These are phyloP conservation scores for Drosophila pseudoananassae DNA, from an alignment of 1,140 invertebrate genomes.

Conservation along the genomic window DNA sequence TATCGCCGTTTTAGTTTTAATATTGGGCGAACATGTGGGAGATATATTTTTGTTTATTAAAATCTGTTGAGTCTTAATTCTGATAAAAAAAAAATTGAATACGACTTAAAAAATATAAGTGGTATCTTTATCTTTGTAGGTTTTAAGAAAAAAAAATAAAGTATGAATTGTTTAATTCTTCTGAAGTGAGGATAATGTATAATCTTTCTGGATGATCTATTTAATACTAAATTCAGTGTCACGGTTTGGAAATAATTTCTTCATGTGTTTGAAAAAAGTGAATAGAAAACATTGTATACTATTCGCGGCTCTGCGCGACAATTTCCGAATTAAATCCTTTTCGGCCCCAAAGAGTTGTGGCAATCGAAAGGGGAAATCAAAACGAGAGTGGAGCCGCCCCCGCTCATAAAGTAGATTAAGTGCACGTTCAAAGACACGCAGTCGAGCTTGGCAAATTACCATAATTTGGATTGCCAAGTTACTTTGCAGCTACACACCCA, in stretches of 20 bases:
- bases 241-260: background rate
- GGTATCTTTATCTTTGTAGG: no score
- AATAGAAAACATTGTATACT: background rate
- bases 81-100: no score
- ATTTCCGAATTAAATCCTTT: constrained; percentile 16
- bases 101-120: no score
- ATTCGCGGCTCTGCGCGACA: background rate
- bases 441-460: constrained; percentile 63
- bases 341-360: constrained; percentile 4
- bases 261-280: background rate
- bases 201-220: no score
- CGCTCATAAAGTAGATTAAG: constrained; percentile 53
- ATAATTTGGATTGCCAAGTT: constrained; percentile 65
- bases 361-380: constrained; percentile 27
- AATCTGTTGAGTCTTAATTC: no score
- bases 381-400: background rate
- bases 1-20: no score
- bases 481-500: constrained; percentile 38
- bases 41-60: no score
- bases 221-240: no score
- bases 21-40: no score
- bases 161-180: no score
- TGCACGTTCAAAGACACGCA: constrained; percentile 51
- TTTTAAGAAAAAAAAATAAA: no score
- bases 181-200: no score